Conservation (phyloP, 2,113 vertebrate species). For the Pycnonotus jocosus region DNA sequence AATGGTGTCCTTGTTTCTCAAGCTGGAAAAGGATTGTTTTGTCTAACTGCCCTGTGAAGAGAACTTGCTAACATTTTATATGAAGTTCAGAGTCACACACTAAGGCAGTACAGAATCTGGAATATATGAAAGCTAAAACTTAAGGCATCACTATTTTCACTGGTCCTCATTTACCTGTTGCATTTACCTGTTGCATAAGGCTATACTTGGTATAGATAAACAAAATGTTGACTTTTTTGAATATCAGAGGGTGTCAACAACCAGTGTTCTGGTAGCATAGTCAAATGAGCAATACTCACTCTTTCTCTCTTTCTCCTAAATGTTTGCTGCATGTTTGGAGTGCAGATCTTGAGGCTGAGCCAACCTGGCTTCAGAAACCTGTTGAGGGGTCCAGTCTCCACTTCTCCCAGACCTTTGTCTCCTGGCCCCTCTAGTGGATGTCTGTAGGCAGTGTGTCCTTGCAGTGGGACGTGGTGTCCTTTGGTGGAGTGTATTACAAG, state of each 20-base stretch:
- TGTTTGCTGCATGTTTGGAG: background rate
- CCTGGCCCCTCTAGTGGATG: background rate
- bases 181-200: too few relatives aligned
- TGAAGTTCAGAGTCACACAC: background rate
- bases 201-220: background rate
- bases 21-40: background rate
- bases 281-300: background rate
- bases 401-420: background rate
- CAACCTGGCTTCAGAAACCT: background rate
- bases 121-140: background rate
- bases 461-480: background rate
- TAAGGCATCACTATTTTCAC: background rate
- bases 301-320: background rate
- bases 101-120: background rate
- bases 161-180: background rate
- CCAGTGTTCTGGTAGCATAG: background rate
- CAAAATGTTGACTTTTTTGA: background rate
- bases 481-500: background rate
- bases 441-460: background rate
- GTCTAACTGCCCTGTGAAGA: background rate
- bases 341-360: background rate
- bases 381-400: background rate
- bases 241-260: background rate
- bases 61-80: background rate
- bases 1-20: background rate